Conservation (phyloP, 1,140 invertebrate species). For the Mercenaria mercenaria region DNA sequence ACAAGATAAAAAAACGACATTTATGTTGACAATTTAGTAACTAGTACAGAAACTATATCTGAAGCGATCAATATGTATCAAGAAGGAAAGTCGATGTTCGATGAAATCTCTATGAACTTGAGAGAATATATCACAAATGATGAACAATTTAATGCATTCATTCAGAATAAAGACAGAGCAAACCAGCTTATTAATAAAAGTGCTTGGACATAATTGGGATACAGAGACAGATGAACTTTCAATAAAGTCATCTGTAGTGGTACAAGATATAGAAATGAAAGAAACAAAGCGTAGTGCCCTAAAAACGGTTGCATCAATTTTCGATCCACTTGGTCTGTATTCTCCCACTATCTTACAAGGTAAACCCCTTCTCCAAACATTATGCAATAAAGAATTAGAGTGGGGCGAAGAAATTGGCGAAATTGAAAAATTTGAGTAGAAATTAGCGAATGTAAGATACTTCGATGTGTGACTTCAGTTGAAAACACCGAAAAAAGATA, state of each 20-base stretch:
- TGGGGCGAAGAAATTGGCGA: neutral
- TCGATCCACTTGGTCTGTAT: constrained; percentile 17
- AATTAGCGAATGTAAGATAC: neutral
- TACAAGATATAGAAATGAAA: neutral
- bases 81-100: neutral
- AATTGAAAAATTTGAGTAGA: neutral
- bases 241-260: neutral
- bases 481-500: neutral
- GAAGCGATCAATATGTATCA: neutral
- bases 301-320: neutral
- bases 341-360: neutral
- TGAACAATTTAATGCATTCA: neutral
- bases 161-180: neutral
- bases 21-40: constrained; percentile 15
- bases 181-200: neutral
- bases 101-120: neutral
- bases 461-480: neutral
- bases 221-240: neutral
- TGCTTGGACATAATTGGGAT: neutral
- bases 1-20: constrained; percentile 5
- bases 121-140: constrained; percentile 14
- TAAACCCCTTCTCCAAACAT: neutral
- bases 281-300: neutral
- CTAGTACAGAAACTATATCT: neutral
- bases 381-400: neutral